phyloP scores from a whole-genome alignment of 2,113 vertebrate genomes.

The Litocranius walleri region DNA sequence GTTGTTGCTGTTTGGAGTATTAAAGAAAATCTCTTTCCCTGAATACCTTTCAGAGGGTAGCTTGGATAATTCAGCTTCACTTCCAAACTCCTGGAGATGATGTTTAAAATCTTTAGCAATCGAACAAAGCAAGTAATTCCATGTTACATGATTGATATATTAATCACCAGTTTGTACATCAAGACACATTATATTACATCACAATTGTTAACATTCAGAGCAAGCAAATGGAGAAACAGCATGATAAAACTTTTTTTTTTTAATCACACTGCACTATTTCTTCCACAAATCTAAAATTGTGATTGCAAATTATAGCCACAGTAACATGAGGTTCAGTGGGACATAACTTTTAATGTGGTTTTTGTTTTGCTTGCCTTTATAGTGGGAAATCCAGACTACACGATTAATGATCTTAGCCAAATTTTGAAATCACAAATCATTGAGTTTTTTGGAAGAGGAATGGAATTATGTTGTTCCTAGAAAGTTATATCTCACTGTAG shows the following conservation, averaged over 20 bases:
- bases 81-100: constrained; percentile 78
- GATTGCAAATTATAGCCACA: constrained; percentile 24
- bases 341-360: background rate
- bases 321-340: background rate
- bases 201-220: constrained; percentile 77
- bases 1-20: constrained; percentile 48
- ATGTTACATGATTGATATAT: constrained; percentile 78
- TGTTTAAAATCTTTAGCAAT: constrained; percentile 77
- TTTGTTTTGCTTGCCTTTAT: background rate
- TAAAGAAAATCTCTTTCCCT: constrained; percentile 70
- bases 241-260: constrained; percentile 77
- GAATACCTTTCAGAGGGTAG: constrained; percentile 79
- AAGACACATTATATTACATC: constrained; percentile 78
- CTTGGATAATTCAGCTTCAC: constrained; percentile 77
- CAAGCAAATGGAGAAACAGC: constrained; percentile 81
- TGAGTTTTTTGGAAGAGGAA: background rate
- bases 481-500: constrained; percentile 52
- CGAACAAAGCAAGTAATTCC: constrained; percentile 77
- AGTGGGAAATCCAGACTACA: background rate
- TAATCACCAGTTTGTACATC: constrained; percentile 77
- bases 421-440: constrained; percentile 28
- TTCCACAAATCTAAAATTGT: constrained; percentile 54
- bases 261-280: constrained; percentile 51
- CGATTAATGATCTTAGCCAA: background rate
- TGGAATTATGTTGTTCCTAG: constrained; percentile 45